Percentiles rank a stretch among this genome's conserved stretches.
These are phyloP conservation scores for Reticulitermes speratus DNA, from an alignment of 1,140 invertebrate species.

Conservation along the genomic window DNA sequence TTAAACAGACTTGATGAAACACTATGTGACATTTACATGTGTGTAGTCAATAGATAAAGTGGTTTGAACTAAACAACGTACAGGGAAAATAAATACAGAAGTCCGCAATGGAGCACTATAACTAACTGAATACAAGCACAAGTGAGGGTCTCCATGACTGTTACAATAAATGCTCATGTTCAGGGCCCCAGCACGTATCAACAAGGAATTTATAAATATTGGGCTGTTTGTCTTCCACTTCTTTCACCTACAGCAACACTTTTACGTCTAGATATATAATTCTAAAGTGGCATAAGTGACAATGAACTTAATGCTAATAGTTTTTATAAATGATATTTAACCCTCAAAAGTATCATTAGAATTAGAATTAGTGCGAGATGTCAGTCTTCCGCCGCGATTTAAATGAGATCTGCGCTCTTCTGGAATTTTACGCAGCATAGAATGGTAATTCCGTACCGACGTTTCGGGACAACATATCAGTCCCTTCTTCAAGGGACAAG, in stretches of 20 bases:
- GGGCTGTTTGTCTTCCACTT: neutral
- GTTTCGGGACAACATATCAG: too few species aligned
- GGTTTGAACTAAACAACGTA: neutral
- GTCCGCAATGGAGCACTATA: neutral
- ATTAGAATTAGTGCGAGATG: too few species aligned
- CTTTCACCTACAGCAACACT: neutral
- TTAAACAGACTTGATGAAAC: neutral
- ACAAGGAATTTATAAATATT: neutral
- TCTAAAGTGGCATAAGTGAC: too few species aligned
- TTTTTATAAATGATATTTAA: too few species aligned
- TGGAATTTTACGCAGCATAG: too few species aligned
- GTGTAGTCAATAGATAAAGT: neutral
- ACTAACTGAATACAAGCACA: neutral
- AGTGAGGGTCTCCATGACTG: neutral
- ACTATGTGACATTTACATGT: neutral
- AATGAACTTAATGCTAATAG: too few species aligned
- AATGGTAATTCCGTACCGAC: too few species aligned
- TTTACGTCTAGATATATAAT: neutral
- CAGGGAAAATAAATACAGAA: neutral
- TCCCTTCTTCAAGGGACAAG: too few species aligned
- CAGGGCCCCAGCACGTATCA: neutral
- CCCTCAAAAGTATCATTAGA: too few species aligned
- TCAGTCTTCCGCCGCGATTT: too few species aligned
- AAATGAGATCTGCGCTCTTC: too few species aligned
- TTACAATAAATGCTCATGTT: neutral